Base-by-base conservation (phyloP, 2,113 vertebrate genomes). In the Rhineura floridana region DNA sequence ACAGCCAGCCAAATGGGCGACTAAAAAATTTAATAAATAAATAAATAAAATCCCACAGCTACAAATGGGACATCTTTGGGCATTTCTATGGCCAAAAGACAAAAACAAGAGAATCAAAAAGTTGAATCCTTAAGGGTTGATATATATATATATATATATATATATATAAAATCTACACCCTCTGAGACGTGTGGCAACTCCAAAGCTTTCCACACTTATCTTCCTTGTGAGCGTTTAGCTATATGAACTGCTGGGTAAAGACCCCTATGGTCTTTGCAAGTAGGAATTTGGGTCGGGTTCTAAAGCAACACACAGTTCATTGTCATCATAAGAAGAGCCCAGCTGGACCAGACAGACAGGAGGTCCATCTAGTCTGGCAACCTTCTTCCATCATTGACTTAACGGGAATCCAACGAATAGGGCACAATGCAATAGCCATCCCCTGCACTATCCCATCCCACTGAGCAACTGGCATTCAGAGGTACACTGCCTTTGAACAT, bases 41-140 rank as follows among this genome's bases (percentile, higher is more conserved):
- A n/a, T n/a, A n/a, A n/a, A n/a, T n/a, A n/a, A n/a, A n/a, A 86
- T 59, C 90, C 90, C 89, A 91, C 73, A 85, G 83, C 93, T 84
- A 3, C 70, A 87, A 90, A 90, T 55, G 87, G 25, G 50, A 89
- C 91, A 93, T 85, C 89, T 81, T 0, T 59, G 39, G 3, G 21
- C 84, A 73, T 75, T 92, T 75, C 81, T 85, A 33, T 30, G 69
- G 80, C 8, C 87, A 92, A 91, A 4, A 65, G 39, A 59, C 55
- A 19, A 42, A 81, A 63, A 28, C 0, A 33, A 44, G 25, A 3
- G 6, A 36, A 9, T 11, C 15, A 73, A 25, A 90, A 90, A 90
- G 11, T 9, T 44, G 0, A 92, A 91, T 72, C 81, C 73, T 0
- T 59, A 36, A n/a, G 21, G n/a, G n/a, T n/a, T n/a, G n/a, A n/a